Base-by-base conservation (phyloP, 2,797 vertebrate species). In the Pseudocheirus occidentalis region DNA sequence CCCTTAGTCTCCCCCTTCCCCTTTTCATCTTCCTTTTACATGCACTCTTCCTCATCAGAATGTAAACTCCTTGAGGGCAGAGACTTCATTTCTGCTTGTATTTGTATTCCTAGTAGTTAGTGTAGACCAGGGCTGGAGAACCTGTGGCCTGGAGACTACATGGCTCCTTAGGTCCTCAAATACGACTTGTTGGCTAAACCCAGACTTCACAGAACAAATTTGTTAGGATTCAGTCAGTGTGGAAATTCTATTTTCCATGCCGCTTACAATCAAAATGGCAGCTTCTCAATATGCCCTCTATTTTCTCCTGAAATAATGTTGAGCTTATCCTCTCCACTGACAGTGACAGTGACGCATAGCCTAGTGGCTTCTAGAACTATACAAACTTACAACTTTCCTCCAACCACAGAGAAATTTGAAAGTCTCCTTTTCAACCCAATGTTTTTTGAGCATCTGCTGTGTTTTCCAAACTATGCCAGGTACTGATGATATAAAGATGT, bases 401-500 rank as follows among this genome's bases (percentile, higher is more conserved):
- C 59, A 66, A n/a, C 4, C 31, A 66, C 4, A 66, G 31, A 66
- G 28, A 59, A 5, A 34, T n/a, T 66, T 34, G 14, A 16, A 3
- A 66, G 34, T 66, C 31, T 66, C 59, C 13, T n/a, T 66, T 66
- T 66, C 34, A 66, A 16, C 59, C 31, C 59, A 62, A 62, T 34
- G 31, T 59, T 92, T 58, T 31, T 24, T 59, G 62, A 91, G 11
- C 5, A 29, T 66, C 81, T 52, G 0, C 87, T 58, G 1, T 92
- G 29, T 81, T 6, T 59, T 55, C 50, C 34, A 62, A 50, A 6
- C 89, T 87, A 28, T 50, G n/a, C 14, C 3, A 81, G 52, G 73
- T 50, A 92, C n/a, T 93, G 73, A 62, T 90, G 57, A 73, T 55
- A 73, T 24, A n/a, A 93, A 95, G 58, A 90, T 53, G 54, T 73